A percentile compares a stretch with the other conserved stretches of the same genome.
phyloP scores from a whole-genome alignment of 2,888 invertebrate species.

The Andrena marginata region DNA sequence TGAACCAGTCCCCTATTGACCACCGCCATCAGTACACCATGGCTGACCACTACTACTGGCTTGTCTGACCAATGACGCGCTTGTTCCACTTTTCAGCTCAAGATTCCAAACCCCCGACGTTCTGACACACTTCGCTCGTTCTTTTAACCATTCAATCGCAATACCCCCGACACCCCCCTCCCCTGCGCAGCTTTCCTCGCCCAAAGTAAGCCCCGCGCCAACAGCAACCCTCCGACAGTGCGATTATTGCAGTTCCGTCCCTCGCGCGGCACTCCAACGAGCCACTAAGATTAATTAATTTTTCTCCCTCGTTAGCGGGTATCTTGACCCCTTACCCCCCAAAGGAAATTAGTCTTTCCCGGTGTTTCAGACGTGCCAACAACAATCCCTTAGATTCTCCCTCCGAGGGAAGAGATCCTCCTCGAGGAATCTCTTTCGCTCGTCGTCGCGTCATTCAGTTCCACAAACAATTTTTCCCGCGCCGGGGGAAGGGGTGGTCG shows the following conservation, averaged over 20 bases:
- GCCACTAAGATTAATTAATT: conserved; percentile 55
- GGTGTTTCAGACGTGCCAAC: neutral
- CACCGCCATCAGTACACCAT: no score
- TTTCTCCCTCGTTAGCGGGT: conserved; percentile 19
- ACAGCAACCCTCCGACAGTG: conserved; percentile 1
- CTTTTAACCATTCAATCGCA: neutral
- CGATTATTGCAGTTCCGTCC: conserved; percentile 35
- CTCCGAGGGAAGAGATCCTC: neutral
- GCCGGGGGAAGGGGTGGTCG: no score
- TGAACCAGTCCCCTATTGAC: no score
- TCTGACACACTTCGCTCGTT: neutral
- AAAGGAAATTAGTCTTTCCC: conserved; percentile 2
- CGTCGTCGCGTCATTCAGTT: conserved; percentile 4
- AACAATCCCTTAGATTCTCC: neutral
- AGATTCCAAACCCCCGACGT: neutral
- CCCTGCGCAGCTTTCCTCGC: neutral
- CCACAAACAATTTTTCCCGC: neutral
- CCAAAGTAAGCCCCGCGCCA: conserved; percentile 1
- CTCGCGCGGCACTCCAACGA: conserved; percentile 44
- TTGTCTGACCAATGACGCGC: neutral
- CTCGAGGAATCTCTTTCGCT: conserved; percentile 1
- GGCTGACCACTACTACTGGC: neutral
- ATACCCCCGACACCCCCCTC: conserved; percentile 22
- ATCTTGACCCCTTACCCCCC: conserved; percentile 43
- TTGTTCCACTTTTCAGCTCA: neutral